Base-by-base conservation (phyloP, 2,888 invertebrate genomes). In the Nemapogon koenigi region DNA sequence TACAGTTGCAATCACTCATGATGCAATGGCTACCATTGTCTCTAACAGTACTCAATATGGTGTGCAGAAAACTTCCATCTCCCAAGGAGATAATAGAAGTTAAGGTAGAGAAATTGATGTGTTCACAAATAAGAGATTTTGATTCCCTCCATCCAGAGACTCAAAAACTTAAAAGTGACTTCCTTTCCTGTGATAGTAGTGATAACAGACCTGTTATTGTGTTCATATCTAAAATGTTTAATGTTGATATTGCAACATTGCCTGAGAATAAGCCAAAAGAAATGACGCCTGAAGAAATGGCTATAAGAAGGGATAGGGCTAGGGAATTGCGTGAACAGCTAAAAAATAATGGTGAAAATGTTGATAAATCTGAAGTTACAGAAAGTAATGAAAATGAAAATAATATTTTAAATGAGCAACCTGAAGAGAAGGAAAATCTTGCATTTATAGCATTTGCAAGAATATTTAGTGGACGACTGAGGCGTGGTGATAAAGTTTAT, bases 21-120 rank as follows among this genome's bases (percentile, higher is more conserved):
- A 87, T 88, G 26, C 90, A 91, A 53, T 98, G 97, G 97, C 71
- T 96, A 33, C 95, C 97, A 3, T 67, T 98, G 35, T 89, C 96
- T 4, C 70, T 73, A 26, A 86, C 89, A 15, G 87, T 96, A n/a
- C 73, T 97, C 10, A 82, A 88, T 46, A 91, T 91, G 84, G 89
- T 94, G 1, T 87, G 89, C 49, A 73, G 79, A 32, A 84, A 89
- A 56, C 81, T 97, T n/a, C 94, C 96, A 0, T 83, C 91, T 1
- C 96, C 97, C 0, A 79, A 85, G 49, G 78, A 86, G 43, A 84
- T 97, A 18, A 73, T 81, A 4, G 83, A 85, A 35, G 89, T 90
- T 46, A 88, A 92, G 57, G 88, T 92, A 0, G 89, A 94, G 59
- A 87, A 90, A 52, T 71, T 97, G 11, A 86, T 97, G 72, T 89